Evolutionary conservation across 1,140 invertebrate species (phyloP).

Genomic region (Macrostomum lignano): DNA sequence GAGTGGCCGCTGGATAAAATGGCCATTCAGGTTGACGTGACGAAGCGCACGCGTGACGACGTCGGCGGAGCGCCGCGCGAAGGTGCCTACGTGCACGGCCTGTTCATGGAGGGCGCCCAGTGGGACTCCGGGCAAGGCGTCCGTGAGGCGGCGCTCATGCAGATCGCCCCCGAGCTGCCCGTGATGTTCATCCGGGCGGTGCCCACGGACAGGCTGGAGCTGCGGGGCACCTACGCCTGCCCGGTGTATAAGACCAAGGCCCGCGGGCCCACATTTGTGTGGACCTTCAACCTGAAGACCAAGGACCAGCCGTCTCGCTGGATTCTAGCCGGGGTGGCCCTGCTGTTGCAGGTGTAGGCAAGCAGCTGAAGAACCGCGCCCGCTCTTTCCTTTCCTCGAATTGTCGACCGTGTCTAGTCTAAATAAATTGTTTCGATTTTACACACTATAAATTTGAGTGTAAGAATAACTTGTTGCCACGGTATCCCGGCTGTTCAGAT

Average conservation of each 20-base stretch:
- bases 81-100: constrained; percentile 68
- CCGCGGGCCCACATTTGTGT: constrained; percentile 66
- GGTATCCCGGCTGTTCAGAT: no score
- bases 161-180: constrained; percentile 62
- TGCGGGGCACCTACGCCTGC: constrained; percentile 62
- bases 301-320: constrained; percentile 75
- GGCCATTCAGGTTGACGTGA: constrained; percentile 80
- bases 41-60: constrained; percentile 75
- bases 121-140: constrained; percentile 61
- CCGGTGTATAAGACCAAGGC: constrained; percentile 69
- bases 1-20: constrained; percentile 81
- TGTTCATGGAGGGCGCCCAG: constrained; percentile 72
- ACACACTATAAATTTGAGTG: no score
- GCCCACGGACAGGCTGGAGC: constrained; percentile 58
- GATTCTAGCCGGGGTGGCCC: constrained; percentile 62
- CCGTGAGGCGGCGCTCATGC: constrained; percentile 58
- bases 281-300: constrained; percentile 76
- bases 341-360: constrained; percentile 45
- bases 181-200: constrained; percentile 56
- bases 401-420: no score
- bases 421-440: no score
- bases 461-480: no score
- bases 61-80: constrained; percentile 50
- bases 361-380: no score
- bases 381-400: no score